phyloP scores from a whole-genome alignment of 2,113 vertebrate species.

The Dasyornis broadbenti region DNA sequence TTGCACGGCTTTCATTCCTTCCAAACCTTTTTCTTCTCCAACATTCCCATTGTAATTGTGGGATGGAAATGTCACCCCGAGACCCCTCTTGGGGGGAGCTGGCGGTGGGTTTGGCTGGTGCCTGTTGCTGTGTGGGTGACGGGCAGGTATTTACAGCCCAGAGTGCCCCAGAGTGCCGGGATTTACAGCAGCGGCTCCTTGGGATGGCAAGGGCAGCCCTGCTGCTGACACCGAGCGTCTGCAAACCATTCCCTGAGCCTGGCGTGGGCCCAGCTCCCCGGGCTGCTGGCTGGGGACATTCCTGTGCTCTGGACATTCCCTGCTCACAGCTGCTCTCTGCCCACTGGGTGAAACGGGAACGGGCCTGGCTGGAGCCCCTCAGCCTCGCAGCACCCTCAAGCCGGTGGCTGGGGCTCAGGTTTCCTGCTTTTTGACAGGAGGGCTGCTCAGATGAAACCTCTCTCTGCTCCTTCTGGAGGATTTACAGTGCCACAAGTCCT shows the following conservation, averaged over 20 bases:
- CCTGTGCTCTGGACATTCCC: no score
- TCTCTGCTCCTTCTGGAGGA: background rate
- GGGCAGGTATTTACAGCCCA: background rate
- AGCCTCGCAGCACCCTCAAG: background rate
- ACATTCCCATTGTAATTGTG: background rate
- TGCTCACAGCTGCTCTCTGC: background rate
- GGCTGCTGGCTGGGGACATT: background rate
- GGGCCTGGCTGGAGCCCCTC: background rate
- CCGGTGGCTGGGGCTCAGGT: background rate
- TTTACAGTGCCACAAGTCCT: conserved; percentile 49
- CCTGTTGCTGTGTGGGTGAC: background rate
- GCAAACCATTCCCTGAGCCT: background rate
- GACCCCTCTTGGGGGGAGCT: background rate
- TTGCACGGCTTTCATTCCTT: background rate
- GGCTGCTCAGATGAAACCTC: conserved; percentile 5
- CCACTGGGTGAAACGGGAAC: background rate
- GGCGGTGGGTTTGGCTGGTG: background rate
- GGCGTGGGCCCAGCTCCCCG: background rate
- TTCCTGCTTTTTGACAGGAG: conserved; percentile 27
- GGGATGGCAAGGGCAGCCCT: conserved; percentile 20
- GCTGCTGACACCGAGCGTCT: background rate
- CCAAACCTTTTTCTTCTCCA: background rate
- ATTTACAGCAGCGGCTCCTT: background rate
- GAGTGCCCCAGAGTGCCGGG: background rate
- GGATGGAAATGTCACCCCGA: background rate